Conservation (phyloP, 2,888 invertebrate species). For the Carcina quercana region DNA sequence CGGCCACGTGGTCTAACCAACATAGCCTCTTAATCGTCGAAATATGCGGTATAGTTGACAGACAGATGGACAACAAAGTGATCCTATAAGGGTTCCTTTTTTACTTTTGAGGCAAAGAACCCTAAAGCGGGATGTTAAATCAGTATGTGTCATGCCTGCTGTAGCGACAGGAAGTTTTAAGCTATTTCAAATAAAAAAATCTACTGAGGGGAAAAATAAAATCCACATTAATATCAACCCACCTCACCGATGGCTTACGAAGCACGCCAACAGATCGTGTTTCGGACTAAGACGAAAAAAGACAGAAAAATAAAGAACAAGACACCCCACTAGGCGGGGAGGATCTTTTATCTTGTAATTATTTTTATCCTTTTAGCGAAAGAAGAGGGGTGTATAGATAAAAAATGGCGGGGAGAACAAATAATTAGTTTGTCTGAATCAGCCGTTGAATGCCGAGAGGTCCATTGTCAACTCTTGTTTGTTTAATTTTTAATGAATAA, state of each 20-base stretch:
- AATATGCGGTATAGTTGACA: no score
- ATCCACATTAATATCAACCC: conserved; percentile 29
- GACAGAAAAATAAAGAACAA: conserved; percentile 34
- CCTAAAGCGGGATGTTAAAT: no score
- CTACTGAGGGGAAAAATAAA: background rate
- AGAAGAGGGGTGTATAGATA: conserved; percentile 50
- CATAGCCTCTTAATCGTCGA: no score
- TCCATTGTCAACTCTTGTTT: conserved; percentile 6
- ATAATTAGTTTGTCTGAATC: conserved; percentile 67
- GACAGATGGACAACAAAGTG: no score
- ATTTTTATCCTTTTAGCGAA: conserved; percentile 71
- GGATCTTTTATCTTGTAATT: conserved; percentile 72
- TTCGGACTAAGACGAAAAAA: conserved; percentile 37
- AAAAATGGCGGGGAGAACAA: conserved; percentile 31
- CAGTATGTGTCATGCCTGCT: no score
- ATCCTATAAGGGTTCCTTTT: no score
- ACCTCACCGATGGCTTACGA: conserved; percentile 49
- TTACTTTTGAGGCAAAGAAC: no score
- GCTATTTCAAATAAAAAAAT: no score
- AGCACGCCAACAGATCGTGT: conserved; percentile 54
- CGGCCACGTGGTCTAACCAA: no score
- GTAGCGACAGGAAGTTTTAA: no score
- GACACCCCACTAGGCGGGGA: conserved; percentile 30
- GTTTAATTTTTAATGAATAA: conserved; percentile 11
- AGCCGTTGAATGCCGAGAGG: conserved; percentile 19